Evolutionary conservation across 1,140 invertebrate species (phyloP).

Genomic region (Dreissena rostriformis): DNA sequence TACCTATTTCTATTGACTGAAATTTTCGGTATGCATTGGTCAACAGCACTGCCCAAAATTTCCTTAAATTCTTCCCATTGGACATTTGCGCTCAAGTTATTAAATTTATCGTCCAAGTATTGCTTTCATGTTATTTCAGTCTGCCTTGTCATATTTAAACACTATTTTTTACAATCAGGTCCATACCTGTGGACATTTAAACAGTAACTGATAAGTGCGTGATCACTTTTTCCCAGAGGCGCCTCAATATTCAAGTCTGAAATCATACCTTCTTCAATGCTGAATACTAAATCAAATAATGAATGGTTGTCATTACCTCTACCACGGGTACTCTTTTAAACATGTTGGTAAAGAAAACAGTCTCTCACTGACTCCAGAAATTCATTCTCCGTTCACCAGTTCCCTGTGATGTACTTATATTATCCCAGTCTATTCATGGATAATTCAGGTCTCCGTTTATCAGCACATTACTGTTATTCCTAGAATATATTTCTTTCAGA

Average conservation of each 20-base stretch:
- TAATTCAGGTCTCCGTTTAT: conserved; percentile 9
- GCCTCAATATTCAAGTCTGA: not conserved
- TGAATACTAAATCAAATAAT: not conserved
- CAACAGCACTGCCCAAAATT: not conserved
- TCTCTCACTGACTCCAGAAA: conserved; percentile 13
- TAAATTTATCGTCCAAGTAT: not conserved
- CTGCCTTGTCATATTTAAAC: conserved; percentile 20
- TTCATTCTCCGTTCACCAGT: not conserved
- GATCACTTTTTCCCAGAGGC: conserved; percentile 27
- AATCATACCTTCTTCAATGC: conserved; percentile 1
- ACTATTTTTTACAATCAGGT: not conserved
- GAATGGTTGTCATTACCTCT: not conserved
- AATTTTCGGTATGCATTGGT: not conserved
- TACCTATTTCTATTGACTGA: not conserved
- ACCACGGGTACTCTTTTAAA: not conserved
- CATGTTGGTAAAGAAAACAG: conserved; percentile 11
- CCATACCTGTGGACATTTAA: not conserved
- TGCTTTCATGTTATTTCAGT: not conserved
- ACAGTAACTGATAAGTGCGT: not conserved
- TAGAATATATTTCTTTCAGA: too few relatives aligned
- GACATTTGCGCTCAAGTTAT: not conserved
- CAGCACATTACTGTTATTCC: too few relatives aligned
- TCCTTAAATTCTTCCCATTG: not conserved
- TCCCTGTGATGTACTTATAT: not conserved
- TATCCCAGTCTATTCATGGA: conserved; percentile 4